Conservation (phyloP, 2,113 vertebrate species). For the Pygoscelis antarcticus region DNA sequence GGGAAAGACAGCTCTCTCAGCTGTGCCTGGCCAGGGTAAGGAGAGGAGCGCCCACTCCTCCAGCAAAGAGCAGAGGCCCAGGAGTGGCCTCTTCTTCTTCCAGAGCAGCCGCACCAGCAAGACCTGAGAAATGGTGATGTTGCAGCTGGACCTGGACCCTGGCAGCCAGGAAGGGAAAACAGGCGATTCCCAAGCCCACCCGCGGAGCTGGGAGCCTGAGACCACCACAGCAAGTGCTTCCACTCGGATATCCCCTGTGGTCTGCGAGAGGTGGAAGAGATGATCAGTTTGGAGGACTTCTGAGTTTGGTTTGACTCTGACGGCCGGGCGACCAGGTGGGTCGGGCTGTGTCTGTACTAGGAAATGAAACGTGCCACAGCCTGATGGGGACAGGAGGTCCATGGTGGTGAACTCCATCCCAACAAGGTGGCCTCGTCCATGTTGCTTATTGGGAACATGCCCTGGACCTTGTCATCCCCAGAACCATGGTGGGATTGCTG, state of each 20-base stretch:
- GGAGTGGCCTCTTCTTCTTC: neutral
- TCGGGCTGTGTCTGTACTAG: neutral
- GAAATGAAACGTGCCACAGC: neutral
- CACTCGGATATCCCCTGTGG: neutral
- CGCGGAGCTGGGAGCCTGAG: neutral
- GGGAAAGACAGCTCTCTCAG: neutral
- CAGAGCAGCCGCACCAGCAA: neutral
- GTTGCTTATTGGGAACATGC: neutral
- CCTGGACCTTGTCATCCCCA: neutral
- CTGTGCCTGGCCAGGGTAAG: neutral
- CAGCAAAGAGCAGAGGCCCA: neutral
- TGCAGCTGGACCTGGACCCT: neutral
- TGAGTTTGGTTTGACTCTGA: neutral
- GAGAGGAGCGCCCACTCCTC: neutral
- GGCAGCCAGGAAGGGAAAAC: neutral
- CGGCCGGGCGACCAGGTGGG: neutral
- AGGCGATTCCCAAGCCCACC: neutral
- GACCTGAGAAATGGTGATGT: neutral
- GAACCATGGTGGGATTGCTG: neutral
- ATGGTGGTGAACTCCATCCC: neutral
- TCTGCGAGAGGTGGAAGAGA: neutral
- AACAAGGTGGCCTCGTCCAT: neutral
- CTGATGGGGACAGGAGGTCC: neutral
- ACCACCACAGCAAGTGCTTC: neutral
- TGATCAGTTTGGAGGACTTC: neutral